Evolutionary conservation across 2,797 vertebrate genomes (phyloP), one percentile per base, ranked within the genome.

Genomic region (Vespertilio murinus): DNA sequence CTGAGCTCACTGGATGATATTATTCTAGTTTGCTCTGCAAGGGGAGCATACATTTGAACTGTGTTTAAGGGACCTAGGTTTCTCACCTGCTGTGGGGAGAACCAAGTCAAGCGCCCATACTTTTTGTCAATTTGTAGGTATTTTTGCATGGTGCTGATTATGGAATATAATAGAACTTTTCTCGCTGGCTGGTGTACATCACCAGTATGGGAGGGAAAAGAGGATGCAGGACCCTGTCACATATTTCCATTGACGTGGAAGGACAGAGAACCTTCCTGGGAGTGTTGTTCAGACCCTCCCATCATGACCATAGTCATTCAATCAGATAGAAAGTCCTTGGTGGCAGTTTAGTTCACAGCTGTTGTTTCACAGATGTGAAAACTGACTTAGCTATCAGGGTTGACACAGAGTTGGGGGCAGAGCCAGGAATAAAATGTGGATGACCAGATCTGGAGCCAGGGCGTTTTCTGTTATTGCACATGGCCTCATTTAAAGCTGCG

Each of bases 381-480:
- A 67, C n/a, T 54, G 92, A 80, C 16, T 91, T 61, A 84, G 82
- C 93, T 93, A 82, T 77, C 23, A 78, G 25, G 47, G 22, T 85
- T 94, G 87, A 47, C 52, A 87, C 10, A 45, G 75, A 80, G 64
- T 78, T 86, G 74, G 65, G 79, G 71, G 67, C 28, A 59, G 61
- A 93, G 42, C 59, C 93, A 93, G 80, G 70, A 90, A 54, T 87
- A 59, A 95, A 92, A 83, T 5, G 16, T 33, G 38, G 45, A 35
- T 73, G 47, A 84, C 59, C 47, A 67, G 78, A 65, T 71, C 71
- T 88, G 78, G 42, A 95, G 81, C 56, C 3, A 25, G 0, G 59
- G 7, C 22, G 45, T 78, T 85, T 91, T 73, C 47, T 84, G 8
- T 64, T 33, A 22, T 47, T 80, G 54, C 28, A n/a, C 30, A 56